phyloP scores from a whole-genome alignment of 2,888 invertebrate genomes.

The Cetonia aurata region DNA sequence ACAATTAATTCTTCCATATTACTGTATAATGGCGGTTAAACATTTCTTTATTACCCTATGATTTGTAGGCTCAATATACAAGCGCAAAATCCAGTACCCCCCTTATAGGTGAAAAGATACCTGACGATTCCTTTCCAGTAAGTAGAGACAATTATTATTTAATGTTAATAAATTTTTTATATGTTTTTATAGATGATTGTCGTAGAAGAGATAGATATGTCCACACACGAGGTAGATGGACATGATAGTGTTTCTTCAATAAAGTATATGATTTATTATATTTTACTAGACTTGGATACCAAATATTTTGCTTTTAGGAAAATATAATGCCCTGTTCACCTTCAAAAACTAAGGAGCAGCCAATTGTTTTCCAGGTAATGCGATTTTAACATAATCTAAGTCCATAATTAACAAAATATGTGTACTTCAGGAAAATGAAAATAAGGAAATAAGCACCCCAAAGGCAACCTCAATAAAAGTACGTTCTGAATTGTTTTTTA shows the following conservation, averaged over 20 bases:
- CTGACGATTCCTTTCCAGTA: too few relatives aligned
- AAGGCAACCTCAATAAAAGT: neutral
- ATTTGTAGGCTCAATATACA: conserved; percentile 4
- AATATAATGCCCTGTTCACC: neutral
- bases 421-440: neutral
- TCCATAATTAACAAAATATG: neutral
- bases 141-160: too few relatives aligned
- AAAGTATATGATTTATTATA: neutral
- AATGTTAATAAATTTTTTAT: too few relatives aligned
- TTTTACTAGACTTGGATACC: neutral
- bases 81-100: neutral
- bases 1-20: too few relatives aligned
- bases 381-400: neutral
- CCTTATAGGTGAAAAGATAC: too few relatives aligned
- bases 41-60: neutral
- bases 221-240: neutral
- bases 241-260: neutral
- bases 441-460: neutral
- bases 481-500: neutral
- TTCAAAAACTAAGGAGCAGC: neutral
- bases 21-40: too few relatives aligned
- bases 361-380: neutral
- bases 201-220: too few relatives aligned
- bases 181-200: too few relatives aligned
- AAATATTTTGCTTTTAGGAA: neutral